These are phyloP conservation scores for Rhogogaster chlorosoma DNA, from an alignment of 2,888 invertebrate genomes.

Conservation along the genomic window DNA sequence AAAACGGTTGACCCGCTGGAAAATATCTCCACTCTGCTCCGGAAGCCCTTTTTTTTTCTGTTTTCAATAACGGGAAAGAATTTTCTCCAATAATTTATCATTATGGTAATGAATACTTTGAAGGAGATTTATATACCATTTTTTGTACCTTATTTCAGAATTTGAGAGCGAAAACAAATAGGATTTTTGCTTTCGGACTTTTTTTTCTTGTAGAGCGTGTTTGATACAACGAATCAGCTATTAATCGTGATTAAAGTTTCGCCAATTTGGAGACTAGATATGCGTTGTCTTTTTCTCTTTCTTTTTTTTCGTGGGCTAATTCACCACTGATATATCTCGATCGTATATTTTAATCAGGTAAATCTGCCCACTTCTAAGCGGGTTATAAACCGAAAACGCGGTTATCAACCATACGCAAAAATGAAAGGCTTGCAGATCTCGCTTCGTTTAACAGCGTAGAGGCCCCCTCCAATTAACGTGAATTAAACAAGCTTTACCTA, in stretches of 20 bases:
- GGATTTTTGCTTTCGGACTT: background rate
- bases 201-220: too few relatives aligned
- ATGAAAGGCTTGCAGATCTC: background rate
- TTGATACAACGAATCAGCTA: too few relatives aligned
- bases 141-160: background rate
- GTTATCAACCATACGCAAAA: conserved; percentile 17
- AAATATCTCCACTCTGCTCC: background rate
- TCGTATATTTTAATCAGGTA: background rate
- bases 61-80: background rate
- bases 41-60: background rate
- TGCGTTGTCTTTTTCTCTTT: background rate
- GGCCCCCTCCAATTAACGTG: conserved; percentile 9
- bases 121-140: background rate
- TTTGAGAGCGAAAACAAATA: background rate
- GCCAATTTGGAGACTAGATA: background rate
- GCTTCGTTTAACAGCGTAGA: background rate
- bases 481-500: conserved; percentile 34
- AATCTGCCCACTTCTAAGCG: background rate
- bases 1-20: background rate
- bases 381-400: background rate
- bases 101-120: background rate
- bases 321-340: background rate
- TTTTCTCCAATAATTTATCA: background rate
- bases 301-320: background rate
- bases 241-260: background rate